Conservation (phyloP, 2,888 invertebrate species). For the Brachynemurus nebulosus region DNA sequence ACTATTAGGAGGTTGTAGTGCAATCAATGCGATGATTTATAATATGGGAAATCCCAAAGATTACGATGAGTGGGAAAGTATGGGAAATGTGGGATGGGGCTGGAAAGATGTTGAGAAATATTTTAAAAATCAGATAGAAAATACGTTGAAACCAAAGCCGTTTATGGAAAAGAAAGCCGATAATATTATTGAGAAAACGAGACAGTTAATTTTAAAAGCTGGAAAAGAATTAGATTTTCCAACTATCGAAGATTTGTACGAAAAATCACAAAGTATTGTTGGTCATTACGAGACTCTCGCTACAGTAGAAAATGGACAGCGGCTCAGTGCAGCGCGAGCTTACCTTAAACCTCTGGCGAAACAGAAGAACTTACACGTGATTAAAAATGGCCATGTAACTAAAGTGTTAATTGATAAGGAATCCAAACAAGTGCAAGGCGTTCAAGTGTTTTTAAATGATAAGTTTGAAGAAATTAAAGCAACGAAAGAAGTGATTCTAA, state of each 20-base stretch:
- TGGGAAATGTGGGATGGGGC: conserved; percentile 49
- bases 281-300: conserved; percentile 22
- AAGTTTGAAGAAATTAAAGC: conserved; percentile 27
- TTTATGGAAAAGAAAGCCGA: neutral
- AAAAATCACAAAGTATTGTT: conserved; percentile 8
- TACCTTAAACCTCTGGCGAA: conserved; percentile 33
- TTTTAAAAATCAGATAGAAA: too few relatives aligned
- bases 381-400: conserved; percentile 40
- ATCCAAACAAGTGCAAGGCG: conserved; percentile 31
- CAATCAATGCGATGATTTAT: conserved; percentile 51
- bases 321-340: conserved; percentile 29
- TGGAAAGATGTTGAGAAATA: conserved; percentile 33
- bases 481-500: conserved; percentile 50
- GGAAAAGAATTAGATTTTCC: neutral
- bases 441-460: conserved; percentile 28
- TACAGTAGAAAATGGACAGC: conserved; percentile 28
- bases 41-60: conserved; percentile 47
- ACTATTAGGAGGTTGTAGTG: conserved; percentile 48
- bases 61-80: conserved; percentile 45
- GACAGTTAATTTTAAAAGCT: neutral
- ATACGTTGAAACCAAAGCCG: too few relatives aligned
- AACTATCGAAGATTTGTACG: neutral
- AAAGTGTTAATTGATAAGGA: conserved; percentile 36
- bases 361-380: conserved; percentile 41
- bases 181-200: conserved; percentile 22